Evolutionary conservation across 2,888 invertebrate genomes (phyloP).

Genomic region (Phaedon cochleariae): DNA sequence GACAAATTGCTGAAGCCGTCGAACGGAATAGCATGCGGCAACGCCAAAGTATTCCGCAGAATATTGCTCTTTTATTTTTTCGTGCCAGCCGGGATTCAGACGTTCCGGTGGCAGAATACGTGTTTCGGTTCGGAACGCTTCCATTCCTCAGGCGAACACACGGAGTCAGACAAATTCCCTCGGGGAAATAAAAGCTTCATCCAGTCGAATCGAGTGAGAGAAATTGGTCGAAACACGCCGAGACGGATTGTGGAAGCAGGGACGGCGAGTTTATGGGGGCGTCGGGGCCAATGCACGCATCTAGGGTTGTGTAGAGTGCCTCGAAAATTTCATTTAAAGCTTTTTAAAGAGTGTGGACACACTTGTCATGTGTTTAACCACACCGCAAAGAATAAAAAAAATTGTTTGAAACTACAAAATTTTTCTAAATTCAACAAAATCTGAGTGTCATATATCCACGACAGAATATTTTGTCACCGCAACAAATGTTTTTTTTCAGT

Average conservation of each 20-base stretch:
- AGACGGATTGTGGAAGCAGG: constrained; percentile 30
- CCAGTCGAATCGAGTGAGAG: constrained; percentile 56
- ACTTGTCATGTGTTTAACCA: too few species aligned
- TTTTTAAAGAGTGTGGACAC: too few species aligned
- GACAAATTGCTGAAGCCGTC: background rate
- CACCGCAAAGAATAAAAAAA: too few species aligned
- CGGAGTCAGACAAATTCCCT: constrained; percentile 55
- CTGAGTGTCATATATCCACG: too few species aligned
- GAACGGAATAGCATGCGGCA: background rate
- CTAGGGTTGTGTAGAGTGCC: too few species aligned
- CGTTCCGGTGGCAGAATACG: constrained; percentile 57
- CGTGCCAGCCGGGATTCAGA: constrained; percentile 45
- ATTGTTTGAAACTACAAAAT: too few species aligned
- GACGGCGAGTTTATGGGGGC: background rate
- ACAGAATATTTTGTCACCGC: too few species aligned
- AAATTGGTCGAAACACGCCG: constrained; percentile 60
- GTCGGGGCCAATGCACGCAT: too few species aligned
- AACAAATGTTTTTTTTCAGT: too few species aligned
- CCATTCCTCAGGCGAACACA: constrained; percentile 49
- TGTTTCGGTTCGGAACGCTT: constrained; percentile 59
- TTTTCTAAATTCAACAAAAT: too few species aligned
- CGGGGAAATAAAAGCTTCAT: constrained; percentile 62
- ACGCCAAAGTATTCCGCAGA: constrained; percentile 17
- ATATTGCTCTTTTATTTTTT: constrained; percentile 44
- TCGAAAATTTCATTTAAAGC: too few species aligned